Conservation (phyloP, 2,113 vertebrate genomes). For the Nipponia nippon region DNA sequence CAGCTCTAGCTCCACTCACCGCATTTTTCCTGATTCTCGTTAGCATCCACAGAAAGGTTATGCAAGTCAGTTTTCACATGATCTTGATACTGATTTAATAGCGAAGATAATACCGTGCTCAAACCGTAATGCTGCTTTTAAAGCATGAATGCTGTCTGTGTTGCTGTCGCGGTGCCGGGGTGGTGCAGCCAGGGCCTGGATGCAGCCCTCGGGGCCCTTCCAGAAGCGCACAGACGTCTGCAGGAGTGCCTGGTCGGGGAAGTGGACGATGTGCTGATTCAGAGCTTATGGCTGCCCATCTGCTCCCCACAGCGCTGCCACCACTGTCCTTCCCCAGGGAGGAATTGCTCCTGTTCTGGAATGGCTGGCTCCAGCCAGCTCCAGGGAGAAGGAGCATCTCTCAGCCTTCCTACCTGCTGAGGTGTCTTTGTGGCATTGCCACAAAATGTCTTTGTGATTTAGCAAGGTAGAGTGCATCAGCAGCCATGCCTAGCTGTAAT, state of each 20-base stretch:
- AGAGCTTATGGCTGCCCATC: not conserved
- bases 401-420: not conserved
- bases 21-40: not conserved
- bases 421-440: not conserved
- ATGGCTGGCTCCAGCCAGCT: not conserved
- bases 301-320: accelerated
- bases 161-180: accelerated
- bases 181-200: not conserved
- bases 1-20: not conserved
- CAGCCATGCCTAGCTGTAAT: not conserved
- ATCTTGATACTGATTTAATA: not conserved
- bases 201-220: not conserved
- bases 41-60: not conserved
- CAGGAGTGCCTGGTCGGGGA: not conserved
- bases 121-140: not conserved
- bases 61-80: not conserved
- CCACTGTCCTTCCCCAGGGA: not conserved
- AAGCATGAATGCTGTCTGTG: not conserved
- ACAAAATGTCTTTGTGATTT: not conserved
- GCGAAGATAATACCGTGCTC: not conserved
- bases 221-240: not conserved
- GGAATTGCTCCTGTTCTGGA: not conserved
- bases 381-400: not conserved
- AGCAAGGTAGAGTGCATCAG: not conserved
- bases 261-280: not conserved